Conservation (phyloP, 2,888 invertebrate genomes). For the Branchellion lobata region DNA sequence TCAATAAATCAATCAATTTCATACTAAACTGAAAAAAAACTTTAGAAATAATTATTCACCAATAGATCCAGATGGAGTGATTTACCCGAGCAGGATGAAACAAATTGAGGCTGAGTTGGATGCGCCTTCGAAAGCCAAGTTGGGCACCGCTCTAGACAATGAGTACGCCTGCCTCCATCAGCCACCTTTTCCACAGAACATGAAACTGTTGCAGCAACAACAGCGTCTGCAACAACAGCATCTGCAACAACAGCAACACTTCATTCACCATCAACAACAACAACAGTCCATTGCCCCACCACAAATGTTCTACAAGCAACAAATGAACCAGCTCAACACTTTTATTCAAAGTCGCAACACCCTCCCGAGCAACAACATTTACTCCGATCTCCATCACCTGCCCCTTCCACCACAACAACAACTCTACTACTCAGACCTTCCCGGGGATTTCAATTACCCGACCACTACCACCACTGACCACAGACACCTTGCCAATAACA, state of each 20-base stretch:
- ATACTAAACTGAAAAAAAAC: no score
- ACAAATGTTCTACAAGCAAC: neutral
- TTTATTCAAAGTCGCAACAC: neutral
- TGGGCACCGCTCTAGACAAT: neutral
- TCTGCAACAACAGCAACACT: neutral
- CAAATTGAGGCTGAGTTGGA: neutral
- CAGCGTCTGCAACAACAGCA: constrained; percentile 10
- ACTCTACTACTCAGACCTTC: neutral
- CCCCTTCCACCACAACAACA: constrained; percentile 1
- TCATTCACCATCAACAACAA: neutral
- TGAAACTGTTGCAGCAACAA: neutral
- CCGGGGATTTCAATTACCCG: neutral
- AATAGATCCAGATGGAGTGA: constrained; percentile 12
- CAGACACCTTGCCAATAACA: neutral
- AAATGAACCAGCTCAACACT: neutral
- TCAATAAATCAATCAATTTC: no score
- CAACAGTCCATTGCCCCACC: neutral
- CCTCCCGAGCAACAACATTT: neutral
- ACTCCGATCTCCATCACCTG: neutral
- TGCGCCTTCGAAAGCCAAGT: neutral
- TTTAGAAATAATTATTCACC: no score
- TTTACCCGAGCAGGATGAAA: constrained; percentile 1
- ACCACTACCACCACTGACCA: neutral
- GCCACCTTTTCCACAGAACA: neutral
- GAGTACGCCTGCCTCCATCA: neutral